These are phyloP conservation scores for Sparus aurata DNA, from an alignment of 2,797 vertebrate genomes.

Conservation along the genomic window DNA sequence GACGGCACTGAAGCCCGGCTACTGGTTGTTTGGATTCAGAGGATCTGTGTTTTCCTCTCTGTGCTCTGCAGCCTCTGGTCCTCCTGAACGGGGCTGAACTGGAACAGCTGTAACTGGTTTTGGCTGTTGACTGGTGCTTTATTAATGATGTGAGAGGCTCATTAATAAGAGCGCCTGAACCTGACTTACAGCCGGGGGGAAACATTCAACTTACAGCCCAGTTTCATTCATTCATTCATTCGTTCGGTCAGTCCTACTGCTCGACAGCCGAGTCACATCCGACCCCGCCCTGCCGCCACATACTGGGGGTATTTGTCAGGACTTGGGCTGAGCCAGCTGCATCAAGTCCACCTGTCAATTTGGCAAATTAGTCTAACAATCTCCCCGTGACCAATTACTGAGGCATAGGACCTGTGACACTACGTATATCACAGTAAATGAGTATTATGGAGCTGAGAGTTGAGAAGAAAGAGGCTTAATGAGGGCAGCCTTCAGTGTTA, in stretches of 20 bases:
- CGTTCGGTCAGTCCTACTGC: constrained; percentile 18
- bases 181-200: constrained; percentile 56
- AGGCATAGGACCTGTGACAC: constrained; percentile 40
- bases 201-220: constrained; percentile 65
- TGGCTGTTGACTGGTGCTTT: constrained; percentile 66
- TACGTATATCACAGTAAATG: constrained; percentile 51
- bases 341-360: constrained; percentile 61
- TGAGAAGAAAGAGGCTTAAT: constrained; percentile 31
- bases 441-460: background rate
- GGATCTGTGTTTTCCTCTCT: no score
- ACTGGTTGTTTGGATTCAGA: constrained; percentile 1
- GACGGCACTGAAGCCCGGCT: background rate
- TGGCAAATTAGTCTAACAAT: constrained; percentile 57
- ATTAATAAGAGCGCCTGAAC: constrained; percentile 60
- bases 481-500: background rate
- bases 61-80: background rate
- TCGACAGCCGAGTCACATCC: background rate
- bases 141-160: constrained; percentile 77
- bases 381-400: constrained; percentile 58
- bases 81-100: background rate
- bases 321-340: constrained; percentile 49
- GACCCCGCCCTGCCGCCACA: background rate
- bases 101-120: constrained; percentile 62
- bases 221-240: constrained; percentile 15
- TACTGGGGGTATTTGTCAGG: constrained; percentile 48